Evolutionary conservation across 2,888 invertebrate species (phyloP).

Genomic region (Pharmacophagus antenor): DNA sequence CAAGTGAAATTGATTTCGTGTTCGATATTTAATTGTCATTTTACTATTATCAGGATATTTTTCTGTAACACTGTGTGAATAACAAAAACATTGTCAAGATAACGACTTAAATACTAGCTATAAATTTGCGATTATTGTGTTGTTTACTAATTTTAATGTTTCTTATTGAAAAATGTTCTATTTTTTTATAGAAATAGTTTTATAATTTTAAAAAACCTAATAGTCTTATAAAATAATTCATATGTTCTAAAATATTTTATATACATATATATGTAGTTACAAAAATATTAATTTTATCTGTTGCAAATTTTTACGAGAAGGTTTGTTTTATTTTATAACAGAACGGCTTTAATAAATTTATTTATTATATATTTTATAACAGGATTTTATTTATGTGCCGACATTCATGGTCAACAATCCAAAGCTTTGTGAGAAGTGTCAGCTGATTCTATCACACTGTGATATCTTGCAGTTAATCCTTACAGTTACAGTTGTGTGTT

Average conservation of each 20-base stretch:
- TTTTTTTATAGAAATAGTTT: too few species aligned
- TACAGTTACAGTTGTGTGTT: constrained; percentile 17
- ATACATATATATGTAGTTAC: too few species aligned
- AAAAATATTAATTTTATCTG: too few species aligned
- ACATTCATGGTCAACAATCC: constrained; percentile 52
- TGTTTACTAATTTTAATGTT: too few species aligned
- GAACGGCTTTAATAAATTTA: not conserved
- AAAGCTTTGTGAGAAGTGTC: constrained; percentile 71
- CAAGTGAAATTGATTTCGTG: constrained; percentile 10
- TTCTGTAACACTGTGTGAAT: not conserved
- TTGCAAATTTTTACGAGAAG: too few species aligned
- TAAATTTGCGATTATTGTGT: too few species aligned
- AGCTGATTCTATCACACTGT: constrained; percentile 63
- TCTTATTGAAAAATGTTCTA: too few species aligned
- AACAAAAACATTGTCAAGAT: not conserved
- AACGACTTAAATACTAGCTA: not conserved
- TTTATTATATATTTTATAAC: not conserved
- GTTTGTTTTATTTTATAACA: not conserved
- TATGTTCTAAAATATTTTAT: too few species aligned
- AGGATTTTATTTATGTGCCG: constrained; percentile 34
- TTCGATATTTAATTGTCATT: not conserved
- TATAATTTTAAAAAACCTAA: too few species aligned
- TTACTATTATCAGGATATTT: not conserved
- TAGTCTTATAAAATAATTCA: too few species aligned
- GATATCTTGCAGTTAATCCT: constrained; percentile 47